Evolutionary conservation across 2,113 vertebrate genomes (phyloP).

Genomic region (Ochotona curzoniae): DNA sequence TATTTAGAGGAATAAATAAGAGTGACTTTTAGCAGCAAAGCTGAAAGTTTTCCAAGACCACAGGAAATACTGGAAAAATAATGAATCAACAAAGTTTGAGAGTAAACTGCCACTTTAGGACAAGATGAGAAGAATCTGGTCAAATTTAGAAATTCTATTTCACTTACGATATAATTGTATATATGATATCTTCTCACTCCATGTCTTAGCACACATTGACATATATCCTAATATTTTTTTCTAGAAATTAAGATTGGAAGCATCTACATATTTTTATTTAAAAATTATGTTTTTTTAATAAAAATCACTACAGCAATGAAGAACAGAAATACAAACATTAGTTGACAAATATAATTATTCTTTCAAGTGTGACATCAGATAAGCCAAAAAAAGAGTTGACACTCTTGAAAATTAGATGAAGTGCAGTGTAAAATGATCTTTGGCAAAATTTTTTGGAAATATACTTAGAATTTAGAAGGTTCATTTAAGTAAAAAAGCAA

Average conservation of each 20-base stretch:
- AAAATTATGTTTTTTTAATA: too few species aligned
- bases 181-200: rapidly evolving
- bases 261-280: not conserved
- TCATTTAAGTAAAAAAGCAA: not conserved
- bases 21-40: not conserved
- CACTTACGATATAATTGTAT: rapidly evolving
- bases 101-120: not conserved
- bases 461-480: not conserved
- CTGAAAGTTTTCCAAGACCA: not conserved
- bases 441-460: not conserved
- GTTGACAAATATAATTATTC: not conserved
- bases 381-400: not conserved
- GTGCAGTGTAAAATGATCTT: not conserved
- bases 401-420: not conserved
- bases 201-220: not conserved
- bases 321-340: not conserved
- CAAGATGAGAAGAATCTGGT: not conserved
- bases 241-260: not conserved
- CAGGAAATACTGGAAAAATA: not conserved
- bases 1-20: not conserved
- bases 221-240: too few species aligned
- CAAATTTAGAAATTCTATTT: not conserved
- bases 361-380: not conserved
- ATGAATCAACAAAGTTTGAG: not conserved
- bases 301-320: not conserved